Base-by-base conservation (phyloP, 2,113 vertebrate genomes). In the Argyrosomus japonicus region DNA sequence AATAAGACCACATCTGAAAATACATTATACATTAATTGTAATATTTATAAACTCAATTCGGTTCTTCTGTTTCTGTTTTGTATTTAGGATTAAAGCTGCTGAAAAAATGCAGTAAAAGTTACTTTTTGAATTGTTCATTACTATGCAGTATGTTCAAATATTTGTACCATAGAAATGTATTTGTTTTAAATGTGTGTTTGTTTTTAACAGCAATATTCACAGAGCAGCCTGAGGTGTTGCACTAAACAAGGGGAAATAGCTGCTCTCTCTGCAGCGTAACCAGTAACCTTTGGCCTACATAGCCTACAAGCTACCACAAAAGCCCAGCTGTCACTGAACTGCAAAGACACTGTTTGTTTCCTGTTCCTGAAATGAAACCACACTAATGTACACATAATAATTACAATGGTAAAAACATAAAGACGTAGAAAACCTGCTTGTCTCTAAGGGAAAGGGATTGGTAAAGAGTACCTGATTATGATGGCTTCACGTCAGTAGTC, bases 261-360 rank as follows among this genome's bases (percentile, higher is more conserved):
- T 57, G 45, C 74, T 47, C 36, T 86, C 68, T 7, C 48, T 70
- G 77, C 65, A 56, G 79, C 23, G 14, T 12, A 86, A 79, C 48
- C 71, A 9, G 79, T 92, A 87, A 94, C 94, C 93, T 94, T 94
- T 94, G 88, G 27, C 94, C 92, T 91, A 94, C 79, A 87, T 94
- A 86, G 32, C 23, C 82, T 50, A 75, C 77, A 54, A 83, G 74
- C 83, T 9, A 18, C 32, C 32, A 72, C 57, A 76, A 82, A 84
- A 81, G 70, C 61, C 32, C 75, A 71, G 48, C 62, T 48, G 70
- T 85, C 60, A 63, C 27, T 62, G 19, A 63, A 48, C 61, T 21
- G n/a, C 9, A 45, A 54, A 6, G 23, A n/a, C 56, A 62, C 0
- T 0, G 2, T 23, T 32, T 67, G 5, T 47, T 77, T 79, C 13